Conservation (phyloP, 2,797 vertebrate genomes). For the Botia kubotai region DNA sequence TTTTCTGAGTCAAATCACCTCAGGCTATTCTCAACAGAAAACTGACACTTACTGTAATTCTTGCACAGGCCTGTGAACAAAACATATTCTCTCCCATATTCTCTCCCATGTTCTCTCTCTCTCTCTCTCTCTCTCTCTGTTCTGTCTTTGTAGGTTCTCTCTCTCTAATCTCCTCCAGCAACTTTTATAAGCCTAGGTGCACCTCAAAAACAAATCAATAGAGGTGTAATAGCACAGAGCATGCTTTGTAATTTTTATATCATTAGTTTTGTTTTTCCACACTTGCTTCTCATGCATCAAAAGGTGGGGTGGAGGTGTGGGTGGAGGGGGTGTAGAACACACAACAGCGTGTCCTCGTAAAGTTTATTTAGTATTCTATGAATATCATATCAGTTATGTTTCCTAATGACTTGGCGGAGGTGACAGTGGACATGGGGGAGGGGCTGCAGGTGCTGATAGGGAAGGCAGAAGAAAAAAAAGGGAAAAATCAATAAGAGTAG, state of each 20-base stretch:
- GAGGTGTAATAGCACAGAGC: constrained; percentile 93
- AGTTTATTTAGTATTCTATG: constrained; percentile 99
- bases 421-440: constrained; percentile 60
- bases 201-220: constrained; percentile 99
- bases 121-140: constrained; percentile 44
- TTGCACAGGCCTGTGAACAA: constrained; percentile 32
- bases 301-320: constrained; percentile 67
- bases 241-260: constrained; percentile 98
- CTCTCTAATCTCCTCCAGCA: constrained; percentile 77
- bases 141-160: constrained; percentile 59
- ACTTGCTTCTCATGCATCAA: constrained; percentile 86
- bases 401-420: constrained; percentile 94
- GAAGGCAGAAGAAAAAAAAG: constrained; percentile 65
- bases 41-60: constrained; percentile 35
- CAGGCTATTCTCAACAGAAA: constrained; percentile 25
- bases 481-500: constrained; percentile 98
- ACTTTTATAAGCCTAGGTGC: constrained; percentile 88
- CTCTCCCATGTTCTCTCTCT: constrained; percentile 16
- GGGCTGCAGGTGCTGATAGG: constrained; percentile 77
- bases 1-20: constrained; percentile 20
- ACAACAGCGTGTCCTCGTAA: constrained; percentile 86
- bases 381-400: constrained; percentile 99
- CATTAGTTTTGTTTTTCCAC: constrained; percentile 89
- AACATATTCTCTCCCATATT: constrained; percentile 20
- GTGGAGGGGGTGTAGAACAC: constrained; percentile 4